A percentile compares a stretch with the other conserved stretches of the same genome.
Conservation (phyloP, 2,888 invertebrate genomes). For the Eulithis testata region DNA sequence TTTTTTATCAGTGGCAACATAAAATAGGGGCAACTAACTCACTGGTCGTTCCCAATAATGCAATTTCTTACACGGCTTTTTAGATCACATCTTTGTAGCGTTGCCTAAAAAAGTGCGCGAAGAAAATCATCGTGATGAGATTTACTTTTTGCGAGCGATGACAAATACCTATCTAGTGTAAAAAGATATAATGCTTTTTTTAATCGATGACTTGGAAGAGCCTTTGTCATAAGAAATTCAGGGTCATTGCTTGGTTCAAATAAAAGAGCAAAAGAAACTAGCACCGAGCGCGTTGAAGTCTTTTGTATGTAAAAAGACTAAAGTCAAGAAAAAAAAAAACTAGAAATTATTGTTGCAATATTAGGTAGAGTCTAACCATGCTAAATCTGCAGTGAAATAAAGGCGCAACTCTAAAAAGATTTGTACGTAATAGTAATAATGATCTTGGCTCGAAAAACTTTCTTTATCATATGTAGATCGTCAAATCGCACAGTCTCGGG, state of each 20-base stretch:
- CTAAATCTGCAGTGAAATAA: no score
- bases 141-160: conserved; percentile 37
- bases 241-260: not conserved
- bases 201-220: conserved; percentile 31
- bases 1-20: conserved; percentile 7
- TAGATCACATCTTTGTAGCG: conserved; percentile 16
- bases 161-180: conserved; percentile 24
- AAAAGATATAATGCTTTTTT: conserved; percentile 32
- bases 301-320: conserved; percentile 3
- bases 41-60: conserved; percentile 12
- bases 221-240: conserved; percentile 5
- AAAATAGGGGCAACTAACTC: conserved; percentile 24
- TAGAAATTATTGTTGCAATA: no score
- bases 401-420: no score
- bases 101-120: conserved; percentile 28
- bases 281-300: conserved; percentile 12
- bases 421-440: no score
- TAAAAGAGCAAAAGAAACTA: no score
- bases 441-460: no score
- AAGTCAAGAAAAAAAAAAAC: no score
- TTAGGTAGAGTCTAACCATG: no score
- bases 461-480: no score
- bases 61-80: conserved; percentile 22
- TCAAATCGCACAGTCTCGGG: no score
- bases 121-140: conserved; percentile 28